Evolutionary conservation across 2,797 vertebrate species (phyloP).

Genomic region (Lepilemur septentrionalis): DNA sequence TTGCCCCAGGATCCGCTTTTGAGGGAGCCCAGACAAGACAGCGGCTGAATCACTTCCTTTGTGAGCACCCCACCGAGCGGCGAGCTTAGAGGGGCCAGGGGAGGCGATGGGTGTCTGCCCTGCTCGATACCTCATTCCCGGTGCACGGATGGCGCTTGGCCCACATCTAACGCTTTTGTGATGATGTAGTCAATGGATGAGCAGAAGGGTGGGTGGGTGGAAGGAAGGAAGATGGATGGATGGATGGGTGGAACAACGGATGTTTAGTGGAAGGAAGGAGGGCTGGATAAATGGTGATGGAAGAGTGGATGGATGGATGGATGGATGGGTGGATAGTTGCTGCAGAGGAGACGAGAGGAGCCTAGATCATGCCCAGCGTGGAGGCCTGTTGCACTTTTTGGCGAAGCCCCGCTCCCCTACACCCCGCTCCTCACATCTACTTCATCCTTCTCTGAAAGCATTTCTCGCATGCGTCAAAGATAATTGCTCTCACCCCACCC

Average conservation of each 20-base stretch:
- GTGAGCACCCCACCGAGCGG: background rate
- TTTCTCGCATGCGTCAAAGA: background rate
- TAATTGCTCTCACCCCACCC: background rate
- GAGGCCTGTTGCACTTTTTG: too few relatives aligned
- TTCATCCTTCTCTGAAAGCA: background rate
- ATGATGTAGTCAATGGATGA: too few relatives aligned
- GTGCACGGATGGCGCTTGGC: background rate
- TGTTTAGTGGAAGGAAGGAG: background rate
- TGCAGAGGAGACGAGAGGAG: background rate
- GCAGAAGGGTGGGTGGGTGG: too few relatives aligned
- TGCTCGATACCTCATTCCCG: rapidly evolving
- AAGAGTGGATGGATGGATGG: background rate
- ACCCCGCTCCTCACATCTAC: background rate
- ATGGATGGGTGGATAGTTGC: background rate
- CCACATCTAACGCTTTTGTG: too few relatives aligned
- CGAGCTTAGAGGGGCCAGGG: rapidly evolving
- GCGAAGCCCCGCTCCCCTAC: rapidly evolving
- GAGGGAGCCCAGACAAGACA: background rate
- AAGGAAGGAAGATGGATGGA: rapidly evolving
- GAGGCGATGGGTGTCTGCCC: rapidly evolving
- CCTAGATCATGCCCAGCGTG: rapidly evolving
- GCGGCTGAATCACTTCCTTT: background rate
- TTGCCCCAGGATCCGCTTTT: background rate
- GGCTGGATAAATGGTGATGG: background rate
- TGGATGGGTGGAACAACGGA: too few relatives aligned